These are phyloP conservation scores for Ypsolopha sequella DNA, from an alignment of 2,888 invertebrate genomes.

Conservation along the genomic window DNA sequence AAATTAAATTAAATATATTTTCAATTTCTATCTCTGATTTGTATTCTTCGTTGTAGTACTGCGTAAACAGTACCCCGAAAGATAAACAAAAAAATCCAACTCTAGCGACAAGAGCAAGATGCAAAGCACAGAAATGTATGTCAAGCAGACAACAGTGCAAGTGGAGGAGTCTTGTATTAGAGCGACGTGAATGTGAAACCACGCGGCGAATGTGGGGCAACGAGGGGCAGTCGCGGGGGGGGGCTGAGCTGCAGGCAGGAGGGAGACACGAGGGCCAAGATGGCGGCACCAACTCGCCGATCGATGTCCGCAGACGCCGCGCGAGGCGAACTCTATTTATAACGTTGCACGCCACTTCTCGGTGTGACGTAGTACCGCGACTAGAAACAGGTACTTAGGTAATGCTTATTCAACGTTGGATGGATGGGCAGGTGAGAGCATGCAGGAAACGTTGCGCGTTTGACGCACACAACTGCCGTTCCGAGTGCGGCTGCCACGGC, in stretches of 20 bases:
- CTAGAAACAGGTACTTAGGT: constrained; percentile 4
- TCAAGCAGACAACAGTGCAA: background rate
- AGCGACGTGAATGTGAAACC: background rate
- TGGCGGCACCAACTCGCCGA: constrained; percentile 64
- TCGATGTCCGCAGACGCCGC: constrained; percentile 64
- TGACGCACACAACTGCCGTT: background rate
- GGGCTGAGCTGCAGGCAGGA: constrained; percentile 45
- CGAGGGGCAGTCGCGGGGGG: constrained; percentile 43
- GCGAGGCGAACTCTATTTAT: constrained; percentile 63
- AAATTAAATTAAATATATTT: too few species aligned
- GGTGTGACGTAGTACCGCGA: constrained; percentile 24
- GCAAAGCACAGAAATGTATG: background rate
- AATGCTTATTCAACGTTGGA: constrained; percentile 1
- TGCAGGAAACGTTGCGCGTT: constrained; percentile 1
- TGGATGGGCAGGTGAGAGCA: background rate
- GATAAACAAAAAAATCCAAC: background rate
- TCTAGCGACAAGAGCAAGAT: background rate
- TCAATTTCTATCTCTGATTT: too few species aligned
- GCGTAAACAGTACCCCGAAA: background rate
- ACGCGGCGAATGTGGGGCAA: constrained; percentile 55
- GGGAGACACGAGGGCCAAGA: constrained; percentile 67
- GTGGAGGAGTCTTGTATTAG: background rate
- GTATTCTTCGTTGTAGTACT: background rate
- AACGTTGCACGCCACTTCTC: constrained; percentile 54
- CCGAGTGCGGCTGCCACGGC: background rate